phyloP scores from a whole-genome alignment of 2,113 vertebrate genomes.

The Zootoca vivipara region DNA sequence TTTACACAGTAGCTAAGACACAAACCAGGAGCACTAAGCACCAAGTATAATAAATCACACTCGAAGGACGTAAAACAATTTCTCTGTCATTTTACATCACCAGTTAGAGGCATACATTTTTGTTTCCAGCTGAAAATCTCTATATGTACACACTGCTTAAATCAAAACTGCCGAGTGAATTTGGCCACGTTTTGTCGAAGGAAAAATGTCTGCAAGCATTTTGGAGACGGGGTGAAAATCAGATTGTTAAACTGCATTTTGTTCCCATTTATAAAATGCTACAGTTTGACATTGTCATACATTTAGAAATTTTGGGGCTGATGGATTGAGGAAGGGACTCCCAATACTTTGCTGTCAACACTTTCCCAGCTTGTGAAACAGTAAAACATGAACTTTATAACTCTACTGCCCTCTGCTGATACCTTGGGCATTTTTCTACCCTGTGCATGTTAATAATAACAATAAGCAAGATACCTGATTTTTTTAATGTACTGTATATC shows the following conservation, averaged over 20 bases:
- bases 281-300: conserved; percentile 24
- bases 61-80: background rate
- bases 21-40: background rate
- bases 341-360: background rate
- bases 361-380: accelerated
- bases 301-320: conserved; percentile 25
- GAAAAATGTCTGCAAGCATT: conserved; percentile 41
- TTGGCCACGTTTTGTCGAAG: conserved; percentile 34
- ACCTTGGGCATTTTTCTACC: background rate
- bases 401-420: conserved; percentile 62
- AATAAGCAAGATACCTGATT: background rate
- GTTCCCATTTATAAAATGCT: conserved; percentile 36
- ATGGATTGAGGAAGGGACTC: conserved; percentile 8
- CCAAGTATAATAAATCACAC: background rate
- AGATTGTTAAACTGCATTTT: conserved; percentile 50
- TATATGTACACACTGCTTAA: background rate
- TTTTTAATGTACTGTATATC: accelerated
- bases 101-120: background rate
- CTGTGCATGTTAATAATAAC: background rate
- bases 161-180: conserved; percentile 36
- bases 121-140: conserved; percentile 2
- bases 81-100: background rate
- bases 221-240: conserved; percentile 47
- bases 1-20: background rate
- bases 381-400: conserved; percentile 15